Evolutionary conservation across 2,888 invertebrate species (phyloP), one percentile per base, ranked within the genome.

Genomic region (Acleris literana): DNA sequence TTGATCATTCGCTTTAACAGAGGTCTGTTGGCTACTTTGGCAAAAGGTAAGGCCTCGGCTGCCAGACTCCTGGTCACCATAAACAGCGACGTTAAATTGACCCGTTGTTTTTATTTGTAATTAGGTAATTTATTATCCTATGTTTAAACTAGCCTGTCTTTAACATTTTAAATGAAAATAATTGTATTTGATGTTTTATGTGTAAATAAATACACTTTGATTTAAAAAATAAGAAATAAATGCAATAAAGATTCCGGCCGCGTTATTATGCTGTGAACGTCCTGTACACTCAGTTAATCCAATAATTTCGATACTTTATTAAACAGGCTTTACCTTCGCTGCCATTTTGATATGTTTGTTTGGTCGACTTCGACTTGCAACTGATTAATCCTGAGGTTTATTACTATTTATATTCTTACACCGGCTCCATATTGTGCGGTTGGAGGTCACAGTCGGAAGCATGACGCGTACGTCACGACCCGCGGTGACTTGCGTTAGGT

Each of bases 341-440:
- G 60, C 69, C 69, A 64, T 70, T 70, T 66, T 69, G 43, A 43
- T 59, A 61, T 59, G 63, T 70, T 69, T 70, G 20, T 62, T 67
- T 64, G 67, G 25, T 64, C 63, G 60, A 67, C 56, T 69, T 62
- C 69, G 22, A 63, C 52, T 69, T 55, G 64, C 59, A 56, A 70
- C 64, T 70, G 69, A 64, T 64, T 57, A 67, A 59, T 62, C 55
- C 44, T 59, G 64, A 29, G 43, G 63, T 53, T 60, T 63, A 61
- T 62, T 44, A 63, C 68, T 68, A 68, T 70, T 70, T 70, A 70
- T 70, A 70, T 62, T 62, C 59, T 18, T 18, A 46, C 59, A 20
- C 46, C 25, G 48, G 63, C 48, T 53, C 49, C 52, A 29, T 52
- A 53, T 64, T 60, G 57, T 44, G 63, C 44, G 51, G 63, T 67